phyloP scores from a whole-genome alignment of 2,888 invertebrate species.

The Eupithecia insigniata region DNA sequence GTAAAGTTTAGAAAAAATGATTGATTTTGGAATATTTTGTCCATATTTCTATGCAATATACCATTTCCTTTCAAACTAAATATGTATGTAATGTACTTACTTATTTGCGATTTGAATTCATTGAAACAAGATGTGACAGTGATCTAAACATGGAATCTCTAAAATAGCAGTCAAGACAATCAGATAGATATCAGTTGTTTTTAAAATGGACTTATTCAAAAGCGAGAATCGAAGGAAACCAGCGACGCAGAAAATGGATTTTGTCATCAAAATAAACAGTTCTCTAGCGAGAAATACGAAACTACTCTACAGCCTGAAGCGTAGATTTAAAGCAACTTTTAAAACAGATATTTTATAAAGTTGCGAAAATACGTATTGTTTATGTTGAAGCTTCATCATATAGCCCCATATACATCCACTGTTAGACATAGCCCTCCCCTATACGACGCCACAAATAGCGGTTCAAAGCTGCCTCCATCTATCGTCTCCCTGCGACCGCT shows the following conservation, averaged over 20 bases:
- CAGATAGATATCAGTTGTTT: slow-evolving; percentile 4
- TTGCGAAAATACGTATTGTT: too few species aligned
- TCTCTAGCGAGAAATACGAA: not conserved
- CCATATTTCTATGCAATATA: too few species aligned
- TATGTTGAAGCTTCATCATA: too few species aligned
- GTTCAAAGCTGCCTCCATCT: too few species aligned
- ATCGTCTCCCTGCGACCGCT: too few species aligned
- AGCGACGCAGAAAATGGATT: slow-evolving; percentile 10
- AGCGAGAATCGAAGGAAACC: slow-evolving; percentile 20
- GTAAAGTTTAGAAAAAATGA: too few species aligned
- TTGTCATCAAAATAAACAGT: slow-evolving; percentile 23
- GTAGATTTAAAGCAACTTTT: not conserved
- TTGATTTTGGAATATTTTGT: too few species aligned
- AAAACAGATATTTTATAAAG: too few species aligned
- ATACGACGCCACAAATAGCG: too few species aligned
- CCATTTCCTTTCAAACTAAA: too few species aligned
- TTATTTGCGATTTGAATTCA: not conserved
- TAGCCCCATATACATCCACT: too few species aligned
- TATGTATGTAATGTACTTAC: not conserved
- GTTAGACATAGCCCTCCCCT: too few species aligned
- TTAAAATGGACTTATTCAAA: not conserved
- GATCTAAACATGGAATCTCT: not conserved
- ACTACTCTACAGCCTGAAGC: not conserved
- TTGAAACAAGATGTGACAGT: not conserved
- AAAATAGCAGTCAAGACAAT: not conserved